Conservation (phyloP, 2,113 vertebrate species). For the Bombycilla garrulus region DNA sequence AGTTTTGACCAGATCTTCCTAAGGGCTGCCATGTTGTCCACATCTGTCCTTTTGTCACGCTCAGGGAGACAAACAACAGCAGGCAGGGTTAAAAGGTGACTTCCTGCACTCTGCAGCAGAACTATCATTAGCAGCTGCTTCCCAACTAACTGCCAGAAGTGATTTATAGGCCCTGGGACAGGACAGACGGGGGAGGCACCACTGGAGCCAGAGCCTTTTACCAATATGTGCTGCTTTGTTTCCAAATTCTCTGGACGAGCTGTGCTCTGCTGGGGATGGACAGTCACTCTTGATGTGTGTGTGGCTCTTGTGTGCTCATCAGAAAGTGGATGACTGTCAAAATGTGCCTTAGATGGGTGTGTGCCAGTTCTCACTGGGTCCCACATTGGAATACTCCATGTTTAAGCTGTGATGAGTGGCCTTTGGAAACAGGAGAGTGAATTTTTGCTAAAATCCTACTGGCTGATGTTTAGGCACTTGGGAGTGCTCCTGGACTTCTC, state of each 20-base stretch:
- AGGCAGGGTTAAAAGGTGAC: slow-evolving; percentile 92
- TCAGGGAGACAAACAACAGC: slow-evolving; percentile 84
- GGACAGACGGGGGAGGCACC: neutral
- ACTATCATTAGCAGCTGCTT: slow-evolving; percentile 91
- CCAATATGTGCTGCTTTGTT: neutral
- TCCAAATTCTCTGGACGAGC: accelerated
- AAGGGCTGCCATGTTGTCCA: slow-evolving; percentile 59
- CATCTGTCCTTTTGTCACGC: slow-evolving; percentile 80
- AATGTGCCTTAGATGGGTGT: neutral
- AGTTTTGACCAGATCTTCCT: slow-evolving; percentile 53
- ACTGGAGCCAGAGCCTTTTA: slow-evolving; percentile 2
- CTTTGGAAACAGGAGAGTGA: neutral
- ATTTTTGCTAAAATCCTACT: neutral
- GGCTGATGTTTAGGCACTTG: neutral
- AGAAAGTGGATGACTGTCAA: accelerated
- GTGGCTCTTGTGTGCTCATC: neutral
- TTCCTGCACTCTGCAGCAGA: slow-evolving; percentile 86
- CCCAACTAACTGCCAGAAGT: slow-evolving; percentile 89
- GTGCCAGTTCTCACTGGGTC: neutral
- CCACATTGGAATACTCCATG: accelerated
- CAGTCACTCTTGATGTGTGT: neutral
- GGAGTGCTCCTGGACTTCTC: neutral
- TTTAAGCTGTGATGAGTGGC: neutral
- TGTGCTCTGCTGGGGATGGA: neutral
- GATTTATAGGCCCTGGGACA: slow-evolving; percentile 81